Evolutionary conservation across 1,140 invertebrate genomes (phyloP).

Genomic region (Cyrtorhinus lividipennis): DNA sequence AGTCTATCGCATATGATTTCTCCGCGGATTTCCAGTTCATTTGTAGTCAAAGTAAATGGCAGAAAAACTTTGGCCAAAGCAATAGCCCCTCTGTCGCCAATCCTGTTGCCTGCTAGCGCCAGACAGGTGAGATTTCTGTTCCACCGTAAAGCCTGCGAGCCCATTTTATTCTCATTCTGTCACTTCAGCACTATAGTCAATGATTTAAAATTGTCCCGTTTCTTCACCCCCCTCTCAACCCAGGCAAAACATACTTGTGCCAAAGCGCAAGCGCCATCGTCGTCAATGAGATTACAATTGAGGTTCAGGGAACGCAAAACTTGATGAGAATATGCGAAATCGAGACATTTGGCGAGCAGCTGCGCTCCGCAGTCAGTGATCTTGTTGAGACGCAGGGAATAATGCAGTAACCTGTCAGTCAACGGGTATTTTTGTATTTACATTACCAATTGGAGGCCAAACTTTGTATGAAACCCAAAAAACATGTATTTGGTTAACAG

Average conservation of each 20-base stretch:
- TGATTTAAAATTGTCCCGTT: no score
- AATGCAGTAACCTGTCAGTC: slow-evolving; percentile 2
- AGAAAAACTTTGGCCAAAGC: not conserved
- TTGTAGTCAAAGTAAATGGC: not conserved
- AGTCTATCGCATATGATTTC: not conserved
- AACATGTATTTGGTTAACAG: no score
- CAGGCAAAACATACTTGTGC: slow-evolving; percentile 3
- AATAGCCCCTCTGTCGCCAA: slow-evolving; percentile 5
- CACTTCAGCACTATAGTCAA: not conserved
- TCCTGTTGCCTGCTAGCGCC: slow-evolving; percentile 7
- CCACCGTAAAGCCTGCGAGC: slow-evolving; percentile 12
- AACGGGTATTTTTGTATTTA: no score
- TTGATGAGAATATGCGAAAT: slow-evolving; percentile 5
- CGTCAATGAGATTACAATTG: slow-evolving; percentile 3
- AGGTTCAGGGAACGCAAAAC: slow-evolving; percentile 8
- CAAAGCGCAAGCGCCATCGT: not conserved
- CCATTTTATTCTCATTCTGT: not conserved
- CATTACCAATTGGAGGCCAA: no score
- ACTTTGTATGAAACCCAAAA: no score
- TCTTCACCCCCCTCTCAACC: no score
- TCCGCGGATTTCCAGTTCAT: not conserved
- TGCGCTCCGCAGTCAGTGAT: not conserved
- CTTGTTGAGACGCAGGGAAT: not conserved
- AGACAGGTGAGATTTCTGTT: slow-evolving; percentile 2
- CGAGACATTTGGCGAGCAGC: not conserved